Percentiles rank a stretch among this genome's conserved stretches.
Evolutionary conservation across 2,797 vertebrate genomes (phyloP).

Genomic region (Microchirus variegatus): DNA sequence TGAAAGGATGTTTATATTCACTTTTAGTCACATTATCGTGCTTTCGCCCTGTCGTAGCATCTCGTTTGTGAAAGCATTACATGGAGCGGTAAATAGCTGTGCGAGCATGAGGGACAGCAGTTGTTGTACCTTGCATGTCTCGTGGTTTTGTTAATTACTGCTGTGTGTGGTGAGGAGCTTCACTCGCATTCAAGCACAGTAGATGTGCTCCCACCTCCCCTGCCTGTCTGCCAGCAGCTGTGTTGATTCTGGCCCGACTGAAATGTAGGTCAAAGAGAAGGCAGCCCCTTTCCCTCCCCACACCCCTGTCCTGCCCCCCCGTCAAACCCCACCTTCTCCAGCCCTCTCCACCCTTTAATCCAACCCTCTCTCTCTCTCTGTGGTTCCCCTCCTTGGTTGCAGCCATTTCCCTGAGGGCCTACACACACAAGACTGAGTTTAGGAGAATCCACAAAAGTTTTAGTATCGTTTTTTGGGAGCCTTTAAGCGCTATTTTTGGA

Average conservation of each 20-base stretch:
- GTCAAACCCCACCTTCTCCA: conserved; percentile 6
- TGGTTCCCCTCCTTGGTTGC: not conserved
- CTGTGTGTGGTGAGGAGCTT: conserved; percentile 21
- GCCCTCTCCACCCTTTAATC: conserved; percentile 5
- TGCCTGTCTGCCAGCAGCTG: conserved; percentile 52
- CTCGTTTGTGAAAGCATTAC: too few species aligned
- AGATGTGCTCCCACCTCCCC: conserved; percentile 34
- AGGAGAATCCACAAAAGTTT: too few species aligned
- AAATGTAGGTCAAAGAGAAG: conserved; percentile 77
- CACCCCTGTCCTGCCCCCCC: conserved; percentile 16
- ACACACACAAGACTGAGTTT: too few species aligned
- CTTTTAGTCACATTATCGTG: not conserved
- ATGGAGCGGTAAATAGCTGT: too few species aligned
- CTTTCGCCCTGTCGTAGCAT: not conserved
- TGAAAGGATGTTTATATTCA: too few species aligned
- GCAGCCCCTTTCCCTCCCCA: conserved; percentile 28
- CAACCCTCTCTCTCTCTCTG: conserved; percentile 17
- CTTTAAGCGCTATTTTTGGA: too few species aligned
- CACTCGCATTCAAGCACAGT: not conserved
- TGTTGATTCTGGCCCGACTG: conserved; percentile 65
- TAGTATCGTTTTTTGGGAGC: too few species aligned
- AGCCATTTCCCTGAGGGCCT: too few species aligned
- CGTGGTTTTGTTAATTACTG: not conserved
- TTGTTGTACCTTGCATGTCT: conserved; percentile 8
- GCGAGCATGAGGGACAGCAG: not conserved